Percentiles rank a stretch among this genome's conserved stretches.
Conservation (phyloP, 1,140 invertebrate genomes). For the Zaprionus ornatus region DNA sequence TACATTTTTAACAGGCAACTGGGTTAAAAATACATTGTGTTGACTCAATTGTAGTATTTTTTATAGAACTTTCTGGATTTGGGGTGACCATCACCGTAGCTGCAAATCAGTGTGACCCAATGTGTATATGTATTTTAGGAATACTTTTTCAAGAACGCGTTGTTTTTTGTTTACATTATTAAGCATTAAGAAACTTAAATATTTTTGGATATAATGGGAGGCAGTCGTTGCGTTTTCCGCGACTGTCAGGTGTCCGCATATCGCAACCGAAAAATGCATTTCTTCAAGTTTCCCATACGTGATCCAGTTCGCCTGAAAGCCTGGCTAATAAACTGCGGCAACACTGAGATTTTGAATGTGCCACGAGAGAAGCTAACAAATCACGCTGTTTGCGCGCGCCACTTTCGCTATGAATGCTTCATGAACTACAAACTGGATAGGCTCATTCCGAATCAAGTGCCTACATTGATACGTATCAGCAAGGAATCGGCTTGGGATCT, state of each 20-base stretch:
- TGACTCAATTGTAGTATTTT: not conserved
- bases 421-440: slow-evolving; percentile 83
- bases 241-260: slow-evolving; percentile 80
- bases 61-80: slow-evolving; percentile 3
- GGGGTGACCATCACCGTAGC: slow-evolving; percentile 10
- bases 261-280: slow-evolving; percentile 83
- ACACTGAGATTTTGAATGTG: slow-evolving; percentile 76
- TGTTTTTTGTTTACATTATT: slow-evolving; percentile 10
- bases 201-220: slow-evolving; percentile 82
- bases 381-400: slow-evolving; percentile 84
- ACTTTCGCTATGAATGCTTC: slow-evolving; percentile 84
- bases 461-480: slow-evolving; percentile 56
- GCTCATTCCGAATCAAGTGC: slow-evolving; percentile 51
- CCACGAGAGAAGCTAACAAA: slow-evolving; percentile 79
- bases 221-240: slow-evolving; percentile 84
- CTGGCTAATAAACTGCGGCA: slow-evolving; percentile 82
- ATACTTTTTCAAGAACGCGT: not conserved
- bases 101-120: not conserved
- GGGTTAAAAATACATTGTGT: not conserved
- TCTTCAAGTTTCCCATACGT: slow-evolving; percentile 84
- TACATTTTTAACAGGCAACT: not conserved
- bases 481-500: slow-evolving; percentile 58
- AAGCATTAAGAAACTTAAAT: not conserved
- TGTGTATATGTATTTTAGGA: not conserved
- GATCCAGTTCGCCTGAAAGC: slow-evolving; percentile 75